These are phyloP conservation scores for Cydia pomonella DNA, from an alignment of 1,140 invertebrate species.

Conservation along the genomic window DNA sequence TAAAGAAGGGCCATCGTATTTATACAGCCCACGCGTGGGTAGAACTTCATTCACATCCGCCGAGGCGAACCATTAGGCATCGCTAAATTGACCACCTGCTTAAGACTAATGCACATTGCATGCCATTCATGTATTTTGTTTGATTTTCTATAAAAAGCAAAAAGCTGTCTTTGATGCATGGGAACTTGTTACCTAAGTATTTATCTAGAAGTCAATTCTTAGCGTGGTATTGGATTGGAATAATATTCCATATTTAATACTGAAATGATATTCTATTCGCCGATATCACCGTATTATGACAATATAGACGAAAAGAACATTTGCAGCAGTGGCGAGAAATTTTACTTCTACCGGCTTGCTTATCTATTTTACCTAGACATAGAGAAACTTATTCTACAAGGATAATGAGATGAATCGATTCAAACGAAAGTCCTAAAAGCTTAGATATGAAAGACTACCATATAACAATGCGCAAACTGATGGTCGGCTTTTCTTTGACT, in stretches of 20 bases:
- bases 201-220: too few species aligned
- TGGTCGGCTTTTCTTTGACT: neutral
- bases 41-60: slow-evolving; percentile 10
- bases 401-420: neutral
- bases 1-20: slow-evolving; percentile 30
- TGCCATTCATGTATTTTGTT: neutral
- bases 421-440: neutral
- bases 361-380: too few species aligned
- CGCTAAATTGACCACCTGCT: slow-evolving; percentile 32
- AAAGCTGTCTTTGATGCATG: neutral
- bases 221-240: too few species aligned
- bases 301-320: too few species aligned
- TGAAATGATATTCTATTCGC: too few species aligned
- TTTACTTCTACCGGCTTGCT: too few species aligned
- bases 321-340: too few species aligned
- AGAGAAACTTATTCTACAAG: neutral
- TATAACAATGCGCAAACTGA: neutral
- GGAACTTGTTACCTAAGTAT: neutral
- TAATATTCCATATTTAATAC: too few species aligned
- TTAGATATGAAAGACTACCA: neutral
- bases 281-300: too few species aligned
- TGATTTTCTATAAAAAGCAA: neutral
- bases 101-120: slow-evolving; percentile 24
- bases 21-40: neutral
- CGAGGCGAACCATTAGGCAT: slow-evolving; percentile 4